Conservation (phyloP, 2,797 vertebrate species). For the Petrocephalus schoutedeni region DNA sequence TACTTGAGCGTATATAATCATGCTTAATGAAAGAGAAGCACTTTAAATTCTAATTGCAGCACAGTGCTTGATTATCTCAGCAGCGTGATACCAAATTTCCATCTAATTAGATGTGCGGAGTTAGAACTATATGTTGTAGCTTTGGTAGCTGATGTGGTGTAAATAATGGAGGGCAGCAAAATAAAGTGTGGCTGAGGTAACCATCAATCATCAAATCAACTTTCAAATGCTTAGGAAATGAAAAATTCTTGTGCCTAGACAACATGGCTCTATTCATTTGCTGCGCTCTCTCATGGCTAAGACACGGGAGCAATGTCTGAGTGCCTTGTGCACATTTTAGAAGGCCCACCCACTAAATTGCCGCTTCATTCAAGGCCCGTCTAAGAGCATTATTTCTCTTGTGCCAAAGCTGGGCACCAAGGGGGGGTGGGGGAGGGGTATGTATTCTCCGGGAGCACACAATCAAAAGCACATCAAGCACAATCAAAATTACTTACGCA, state of each 20-base stretch:
- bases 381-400: not conserved
- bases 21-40: not conserved
- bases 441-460: not conserved
- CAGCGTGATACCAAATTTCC: slow-evolving; percentile 8
- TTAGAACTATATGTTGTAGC: slow-evolving; percentile 3
- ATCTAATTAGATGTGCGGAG: slow-evolving; percentile 6
- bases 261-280: not conserved
- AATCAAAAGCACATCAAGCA: not conserved
- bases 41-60: not conserved
- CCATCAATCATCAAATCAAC: not conserved
- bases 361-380: not conserved
- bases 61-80: slow-evolving; percentile 12
- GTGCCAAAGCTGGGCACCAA: not conserved
- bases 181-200: not conserved
- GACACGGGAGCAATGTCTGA: not conserved
- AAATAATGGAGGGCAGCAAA: not conserved
- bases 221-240: not conserved
- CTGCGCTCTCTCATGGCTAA: not conserved
- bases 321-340: not conserved
- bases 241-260: not conserved
- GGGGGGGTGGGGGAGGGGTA: not conserved
- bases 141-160: not conserved
- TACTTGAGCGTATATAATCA: not conserved
- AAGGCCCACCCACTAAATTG: not conserved
- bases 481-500: not conserved